Base-by-base conservation (phyloP, 2,113 vertebrate species). In the Zosterops lateralis region DNA sequence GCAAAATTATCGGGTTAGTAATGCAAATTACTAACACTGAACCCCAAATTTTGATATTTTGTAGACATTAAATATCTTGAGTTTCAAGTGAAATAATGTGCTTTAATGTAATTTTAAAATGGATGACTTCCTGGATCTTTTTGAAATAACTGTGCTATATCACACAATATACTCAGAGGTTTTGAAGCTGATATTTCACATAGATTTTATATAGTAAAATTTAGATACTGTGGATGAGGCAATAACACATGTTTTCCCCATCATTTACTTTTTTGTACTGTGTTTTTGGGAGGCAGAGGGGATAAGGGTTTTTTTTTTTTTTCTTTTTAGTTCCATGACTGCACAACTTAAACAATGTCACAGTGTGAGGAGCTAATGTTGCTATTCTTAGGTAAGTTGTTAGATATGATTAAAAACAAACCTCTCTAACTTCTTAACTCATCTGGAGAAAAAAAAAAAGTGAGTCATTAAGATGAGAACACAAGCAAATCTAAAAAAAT, bases 201-300 rank as follows among this genome's bases (percentile, higher is more conserved):
- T 2, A 38, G 5, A 65, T 19, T 57, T 32, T 36, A 15, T 25
- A 20, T 2, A 4, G 2, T n/a, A 94, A 87, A 84, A 50, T 42
- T 64, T 77, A 17, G 16, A 58, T 3, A 15, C 0, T 6, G 1
- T 32, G 11, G 3, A 38, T 60, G 8, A 54, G 7, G 51, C 12
- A 24, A 3, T n/a, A 8, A 36, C 4, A 73, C 1, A 31, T 14
- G 5, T 13, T 70, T 89, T 58, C 4, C 7, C 3, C 16, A 40
- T 50, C 0, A 62, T 57, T 56, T 64, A 1, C 3, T 51, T 72
- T 67, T 58, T 60, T 26, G 14, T 26, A 17, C 12, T 34, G 0
- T 1, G 10, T 29, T 51, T 58, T 42, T 18, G 5, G 17, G n/a
- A 12, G 20, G 19, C 0, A 0, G 32, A 4, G 4, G 19, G 9